phyloP scores from a whole-genome alignment of 2,797 vertebrate species.

The Momotus momota region DNA sequence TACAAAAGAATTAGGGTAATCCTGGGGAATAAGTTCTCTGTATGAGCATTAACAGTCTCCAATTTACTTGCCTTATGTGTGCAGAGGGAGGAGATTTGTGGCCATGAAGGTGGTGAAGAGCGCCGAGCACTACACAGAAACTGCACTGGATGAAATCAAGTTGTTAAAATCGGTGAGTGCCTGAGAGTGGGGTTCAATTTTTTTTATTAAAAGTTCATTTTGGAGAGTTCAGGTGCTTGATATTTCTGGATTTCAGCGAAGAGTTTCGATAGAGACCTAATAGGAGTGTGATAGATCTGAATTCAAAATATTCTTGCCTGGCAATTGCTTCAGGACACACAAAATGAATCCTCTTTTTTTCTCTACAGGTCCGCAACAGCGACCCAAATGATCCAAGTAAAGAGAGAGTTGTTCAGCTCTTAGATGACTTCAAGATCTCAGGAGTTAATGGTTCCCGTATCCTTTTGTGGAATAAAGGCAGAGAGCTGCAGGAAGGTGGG shows the following conservation, averaged over 20 bases:
- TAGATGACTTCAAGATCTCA: slow-evolving; percentile 98
- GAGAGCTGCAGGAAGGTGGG: neutral
- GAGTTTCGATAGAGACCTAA: neutral
- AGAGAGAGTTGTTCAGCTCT: slow-evolving; percentile 94
- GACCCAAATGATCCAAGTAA: slow-evolving; percentile 90
- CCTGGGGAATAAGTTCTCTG: neutral
- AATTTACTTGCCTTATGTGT: slow-evolving; percentile 34
- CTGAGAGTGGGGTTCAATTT: neutral
- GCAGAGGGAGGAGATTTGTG: slow-evolving; percentile 93
- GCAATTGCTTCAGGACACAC: neutral
- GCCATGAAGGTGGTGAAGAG: slow-evolving; percentile 99
- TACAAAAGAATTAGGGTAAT: neutral
- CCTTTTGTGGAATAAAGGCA: slow-evolving; percentile 75
- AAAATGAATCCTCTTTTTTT: neutral
- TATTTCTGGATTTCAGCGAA: neutral
- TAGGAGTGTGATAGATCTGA: neutral
- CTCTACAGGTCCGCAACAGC: slow-evolving; percentile 90
- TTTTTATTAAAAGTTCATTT: neutral
- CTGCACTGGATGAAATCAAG: slow-evolving; percentile 96
- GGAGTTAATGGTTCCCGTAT: slow-evolving; percentile 97
- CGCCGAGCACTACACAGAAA: slow-evolving; percentile 98
- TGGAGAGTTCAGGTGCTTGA: neutral
- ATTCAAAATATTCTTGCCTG: neutral
- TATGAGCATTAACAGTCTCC: neutral
- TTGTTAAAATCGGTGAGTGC: slow-evolving; percentile 91